A percentile compares a stretch with the other conserved stretches of the same genome.
These are phyloP conservation scores for Temnothorax ravouxi DNA, from an alignment of 2,888 invertebrate genomes.

Conservation along the genomic window DNA sequence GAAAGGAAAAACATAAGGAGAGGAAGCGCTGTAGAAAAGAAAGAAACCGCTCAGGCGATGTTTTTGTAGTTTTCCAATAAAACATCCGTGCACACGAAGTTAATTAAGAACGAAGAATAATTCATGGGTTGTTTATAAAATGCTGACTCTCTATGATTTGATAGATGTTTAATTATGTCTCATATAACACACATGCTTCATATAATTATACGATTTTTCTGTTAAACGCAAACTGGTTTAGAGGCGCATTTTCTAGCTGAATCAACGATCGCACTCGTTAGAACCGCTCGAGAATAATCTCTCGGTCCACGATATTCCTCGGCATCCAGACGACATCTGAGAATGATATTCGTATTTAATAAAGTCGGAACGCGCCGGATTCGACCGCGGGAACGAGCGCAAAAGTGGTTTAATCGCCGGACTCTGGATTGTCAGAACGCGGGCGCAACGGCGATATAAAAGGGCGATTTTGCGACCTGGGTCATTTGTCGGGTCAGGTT, in stretches of 20 bases:
- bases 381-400: constrained; percentile 32
- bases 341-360: constrained; percentile 55
- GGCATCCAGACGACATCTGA: constrained; percentile 7
- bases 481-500: constrained; percentile 64
- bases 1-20: constrained; percentile 14
- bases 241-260: not conserved
- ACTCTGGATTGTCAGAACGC: constrained; percentile 48
- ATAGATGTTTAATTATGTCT: not conserved
- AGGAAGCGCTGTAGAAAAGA: not conserved
- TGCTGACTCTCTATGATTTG: not conserved
- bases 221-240: constrained; percentile 8
- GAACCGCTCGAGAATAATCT: constrained; percentile 20
- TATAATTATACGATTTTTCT: not conserved
- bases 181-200: not conserved
- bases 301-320: not conserved
- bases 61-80: not conserved
- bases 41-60: not conserved
- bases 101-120: not conserved
- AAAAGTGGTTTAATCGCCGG: constrained; percentile 64
- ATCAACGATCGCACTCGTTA: constrained; percentile 1
- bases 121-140: not conserved
- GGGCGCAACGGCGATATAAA: constrained; percentile 65
- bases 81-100: not conserved
- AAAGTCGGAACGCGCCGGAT: constrained; percentile 59
- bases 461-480: constrained; percentile 60